phyloP scores from a whole-genome alignment of 2,888 invertebrate genomes.

The Drosophila putrida region DNA sequence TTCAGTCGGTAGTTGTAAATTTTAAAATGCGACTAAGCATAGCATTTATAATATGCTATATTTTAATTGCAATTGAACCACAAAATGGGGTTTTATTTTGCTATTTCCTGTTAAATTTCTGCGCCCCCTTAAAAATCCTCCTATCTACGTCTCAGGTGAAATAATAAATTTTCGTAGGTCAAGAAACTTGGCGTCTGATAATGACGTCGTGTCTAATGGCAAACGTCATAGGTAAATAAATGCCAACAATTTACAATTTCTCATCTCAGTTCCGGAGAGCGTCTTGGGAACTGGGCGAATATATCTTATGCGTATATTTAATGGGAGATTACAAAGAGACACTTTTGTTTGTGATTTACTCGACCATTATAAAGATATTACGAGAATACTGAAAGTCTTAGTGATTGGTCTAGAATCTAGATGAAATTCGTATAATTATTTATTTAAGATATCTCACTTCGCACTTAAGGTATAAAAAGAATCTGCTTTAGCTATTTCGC shows the following conservation, averaged over 20 bases:
- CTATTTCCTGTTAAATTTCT: background rate
- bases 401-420: constrained; percentile 10
- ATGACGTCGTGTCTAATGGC: background rate
- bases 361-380: constrained; percentile 10
- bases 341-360: constrained; percentile 9
- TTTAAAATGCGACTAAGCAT: too few relatives aligned
- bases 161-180: constrained; percentile 52
- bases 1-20: too few relatives aligned
- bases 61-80: too few relatives aligned
- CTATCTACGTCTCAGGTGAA: background rate
- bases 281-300: background rate
- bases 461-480: constrained; percentile 47
- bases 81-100: background rate
- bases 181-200: constrained; percentile 34
- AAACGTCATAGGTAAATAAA: constrained; percentile 7
- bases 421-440: constrained; percentile 43
- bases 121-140: background rate
- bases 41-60: too few relatives aligned
- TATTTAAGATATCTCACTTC: constrained; percentile 31
- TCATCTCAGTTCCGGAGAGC: constrained; percentile 33
- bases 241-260: background rate
- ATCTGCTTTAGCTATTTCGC: constrained; percentile 29
- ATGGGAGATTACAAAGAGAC: background rate
- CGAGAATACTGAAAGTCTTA: background rate
- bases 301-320: constrained; percentile 1